These are phyloP conservation scores for Gopherus flavomarginatus DNA, from an alignment of 2,113 vertebrate species.

Conservation along the genomic window DNA sequence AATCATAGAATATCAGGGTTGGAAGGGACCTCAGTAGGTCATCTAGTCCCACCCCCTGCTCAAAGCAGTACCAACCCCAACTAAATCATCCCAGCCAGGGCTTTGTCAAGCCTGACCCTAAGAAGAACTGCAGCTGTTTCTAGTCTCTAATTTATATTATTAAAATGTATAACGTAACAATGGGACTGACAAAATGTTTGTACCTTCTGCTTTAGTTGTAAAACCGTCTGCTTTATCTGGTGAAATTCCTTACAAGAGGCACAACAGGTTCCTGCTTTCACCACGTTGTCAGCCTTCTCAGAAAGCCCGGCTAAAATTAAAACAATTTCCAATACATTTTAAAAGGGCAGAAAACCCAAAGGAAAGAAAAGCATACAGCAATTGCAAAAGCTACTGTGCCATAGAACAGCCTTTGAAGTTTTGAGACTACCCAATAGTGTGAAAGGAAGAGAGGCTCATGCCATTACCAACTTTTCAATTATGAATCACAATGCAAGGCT, in stretches of 20 bases:
- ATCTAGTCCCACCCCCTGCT: too few species aligned
- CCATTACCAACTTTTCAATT: constrained; percentile 5
- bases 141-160: neutral
- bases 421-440: neutral
- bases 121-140: neutral
- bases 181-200: neutral
- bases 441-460: neutral
- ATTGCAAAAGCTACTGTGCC: neutral
- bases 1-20: too few species aligned
- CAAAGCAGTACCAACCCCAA: too few species aligned
- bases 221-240: constrained; percentile 93
- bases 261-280: constrained; percentile 87
- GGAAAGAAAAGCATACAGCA: neutral
- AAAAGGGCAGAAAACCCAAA: neutral
- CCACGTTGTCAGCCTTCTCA: constrained; percentile 87
- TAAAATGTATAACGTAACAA: neutral
- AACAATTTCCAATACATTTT: neutral
- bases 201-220: constrained; percentile 97
- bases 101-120: neutral
- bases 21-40: too few species aligned
- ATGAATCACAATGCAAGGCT: neutral
- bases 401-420: neutral
- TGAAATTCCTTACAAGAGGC: constrained; percentile 94
- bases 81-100: too few species aligned
- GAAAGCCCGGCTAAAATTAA: constrained; percentile 82